A percentile compares a stretch with the other conserved stretches of the same genome.
These are phyloP conservation scores for Danio rerio DNA, from an alignment of 2,113 vertebrate species.

Conservation along the genomic window DNA sequence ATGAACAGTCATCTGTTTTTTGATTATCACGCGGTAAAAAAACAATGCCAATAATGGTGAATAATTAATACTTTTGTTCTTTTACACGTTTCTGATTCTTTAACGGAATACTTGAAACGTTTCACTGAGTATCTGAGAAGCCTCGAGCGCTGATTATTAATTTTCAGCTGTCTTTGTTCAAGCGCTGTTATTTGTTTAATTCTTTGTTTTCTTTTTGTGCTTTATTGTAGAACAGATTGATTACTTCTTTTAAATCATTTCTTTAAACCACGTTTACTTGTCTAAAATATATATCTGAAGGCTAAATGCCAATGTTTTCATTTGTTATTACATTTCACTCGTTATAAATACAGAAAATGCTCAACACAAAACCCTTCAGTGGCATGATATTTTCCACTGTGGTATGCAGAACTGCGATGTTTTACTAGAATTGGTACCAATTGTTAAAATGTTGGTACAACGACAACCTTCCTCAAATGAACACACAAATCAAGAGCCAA, in stretches of 20 bases:
- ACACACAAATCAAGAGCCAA: conserved; percentile 44
- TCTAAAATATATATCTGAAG: neutral
- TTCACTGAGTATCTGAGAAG: neutral
- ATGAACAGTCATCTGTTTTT: neutral
- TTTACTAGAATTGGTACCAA: neutral
- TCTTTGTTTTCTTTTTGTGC: neutral
- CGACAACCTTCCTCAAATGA: conserved; percentile 43
- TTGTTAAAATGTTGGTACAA: neutral
- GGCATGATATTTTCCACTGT: neutral
- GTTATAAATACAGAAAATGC: neutral
- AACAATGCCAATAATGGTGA: neutral
- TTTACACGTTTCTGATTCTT: neutral
- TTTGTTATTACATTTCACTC: neutral
- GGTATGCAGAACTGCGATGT: neutral
- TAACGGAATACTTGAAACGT: neutral
- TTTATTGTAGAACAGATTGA: neutral
- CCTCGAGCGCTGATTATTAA: neutral
- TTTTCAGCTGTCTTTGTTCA: neutral
- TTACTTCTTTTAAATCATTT: neutral
- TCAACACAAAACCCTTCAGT: neutral
- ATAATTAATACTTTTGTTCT: neutral
- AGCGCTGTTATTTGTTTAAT: neutral
- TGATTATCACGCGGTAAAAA: neutral
- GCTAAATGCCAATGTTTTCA: neutral
- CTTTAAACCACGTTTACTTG: neutral